Conservation (phyloP, 2,113 vertebrate species). For the Prochilodus magdalenae region DNA sequence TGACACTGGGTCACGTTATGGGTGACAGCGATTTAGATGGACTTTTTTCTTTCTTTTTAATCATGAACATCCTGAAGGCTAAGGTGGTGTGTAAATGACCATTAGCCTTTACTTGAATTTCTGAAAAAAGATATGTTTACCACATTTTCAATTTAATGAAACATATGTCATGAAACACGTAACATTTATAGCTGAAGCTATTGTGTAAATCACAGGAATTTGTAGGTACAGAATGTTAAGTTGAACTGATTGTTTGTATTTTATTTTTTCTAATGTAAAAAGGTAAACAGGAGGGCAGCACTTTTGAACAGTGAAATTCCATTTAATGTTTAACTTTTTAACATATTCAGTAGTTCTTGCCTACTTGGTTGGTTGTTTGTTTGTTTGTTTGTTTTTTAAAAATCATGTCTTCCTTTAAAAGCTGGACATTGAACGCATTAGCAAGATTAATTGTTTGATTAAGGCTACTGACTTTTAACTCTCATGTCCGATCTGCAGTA, state of each 20-base stretch:
- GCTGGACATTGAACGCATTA: not conserved
- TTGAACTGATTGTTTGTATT: not conserved
- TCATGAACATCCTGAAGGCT: not conserved
- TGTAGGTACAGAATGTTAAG: not conserved
- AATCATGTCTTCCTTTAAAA: slow-evolving; percentile 16
- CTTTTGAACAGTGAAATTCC: slow-evolving; percentile 2
- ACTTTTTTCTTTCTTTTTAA: not conserved
- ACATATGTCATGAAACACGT: not conserved
- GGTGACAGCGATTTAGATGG: no score
- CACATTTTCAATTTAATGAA: not conserved
- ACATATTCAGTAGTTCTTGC: not conserved
- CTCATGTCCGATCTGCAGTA: not conserved
- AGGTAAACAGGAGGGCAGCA: slow-evolving; percentile 1
- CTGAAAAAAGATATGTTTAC: not conserved
- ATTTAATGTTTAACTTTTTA: slow-evolving; percentile 2
- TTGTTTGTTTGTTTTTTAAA: not conserved
- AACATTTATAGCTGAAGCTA: not conserved
- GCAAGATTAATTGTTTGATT: not conserved
- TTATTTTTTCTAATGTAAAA: slow-evolving; percentile 10
- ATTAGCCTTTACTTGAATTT: slow-evolving; percentile 10
- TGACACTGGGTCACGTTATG: not conserved
- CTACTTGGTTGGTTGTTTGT: no score
- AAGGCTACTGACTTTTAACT: not conserved
- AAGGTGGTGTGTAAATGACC: not conserved
- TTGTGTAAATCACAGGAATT: not conserved